Evolutionary conservation across 2,797 vertebrate genomes (phyloP), one percentile per base, ranked within the genome.

Genomic region (Enteromius mattozi): DNA sequence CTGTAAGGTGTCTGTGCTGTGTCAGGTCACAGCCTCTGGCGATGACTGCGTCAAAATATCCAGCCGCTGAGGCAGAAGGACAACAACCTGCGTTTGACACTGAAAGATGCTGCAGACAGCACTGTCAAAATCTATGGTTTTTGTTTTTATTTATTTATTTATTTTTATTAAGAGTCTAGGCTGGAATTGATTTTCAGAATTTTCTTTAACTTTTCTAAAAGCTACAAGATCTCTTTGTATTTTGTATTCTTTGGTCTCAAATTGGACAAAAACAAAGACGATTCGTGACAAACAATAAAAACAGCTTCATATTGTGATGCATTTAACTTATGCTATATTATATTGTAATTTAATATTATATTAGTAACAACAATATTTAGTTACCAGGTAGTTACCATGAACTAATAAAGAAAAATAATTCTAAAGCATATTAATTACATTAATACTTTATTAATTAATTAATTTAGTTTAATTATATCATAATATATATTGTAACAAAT

Each of bases 1-100:
- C 33, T 65, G 3, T n/a, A 68, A 80, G 74, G 24, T 61, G 33
- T 30, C 17, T 81, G 65, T 13, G 65, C 13, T 70, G 61, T 85
- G 61, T 76, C 56, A 24, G 30, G 71, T 69, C n/a, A 71, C 42
- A 56, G 63, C 63, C 47, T 35, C 40, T 17, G 56, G 61, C 12
- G 10, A 69, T 19, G 7, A 13, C 27, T 7, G 30, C 35, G 16
- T 75, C 56, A 19, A 3, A 80, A 72, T 33, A 71, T 63, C 54
- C 37, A 37, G 13, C 9, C 30, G 16, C 8, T 56, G 9, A 71
- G 49, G 24, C 47, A 10, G 33, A 69, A 69, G 9, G 5, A 75
- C 59, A 51, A 27, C 42, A 4, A 49, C 33, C 30, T 54, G 63
- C 21, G 6, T 1, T 24, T 51, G 30, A 80, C 30, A 16, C 3